Conservation (phyloP, 2,797 vertebrate genomes). For the Arctocebus calabarensis region DNA sequence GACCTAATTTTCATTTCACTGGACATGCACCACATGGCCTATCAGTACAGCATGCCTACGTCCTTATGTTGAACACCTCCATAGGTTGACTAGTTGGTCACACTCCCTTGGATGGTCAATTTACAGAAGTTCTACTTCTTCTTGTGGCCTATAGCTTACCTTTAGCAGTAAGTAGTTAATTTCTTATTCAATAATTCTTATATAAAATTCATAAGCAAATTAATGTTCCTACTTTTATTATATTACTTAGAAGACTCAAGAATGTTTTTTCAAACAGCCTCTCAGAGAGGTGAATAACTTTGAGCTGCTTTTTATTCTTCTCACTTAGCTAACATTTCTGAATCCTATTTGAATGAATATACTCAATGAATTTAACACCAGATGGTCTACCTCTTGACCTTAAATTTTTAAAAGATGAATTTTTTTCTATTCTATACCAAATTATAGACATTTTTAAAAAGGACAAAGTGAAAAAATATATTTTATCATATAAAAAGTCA, state of each 20-base stretch:
- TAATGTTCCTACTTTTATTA: slow-evolving; percentile 41
- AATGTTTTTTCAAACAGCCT: slow-evolving; percentile 11
- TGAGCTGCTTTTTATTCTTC: slow-evolving; percentile 23
- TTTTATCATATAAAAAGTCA: slow-evolving; percentile 44
- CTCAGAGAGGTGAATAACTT: neutral
- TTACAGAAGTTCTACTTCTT: neutral
- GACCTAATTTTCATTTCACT: too few relatives aligned
- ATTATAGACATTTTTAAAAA: neutral
- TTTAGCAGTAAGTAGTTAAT: slow-evolving; percentile 19
- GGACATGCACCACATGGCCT: too few relatives aligned
- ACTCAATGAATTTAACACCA: slow-evolving; percentile 7
- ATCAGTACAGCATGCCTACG: too few relatives aligned
- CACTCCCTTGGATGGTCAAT: too few relatives aligned
- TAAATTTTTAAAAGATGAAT: slow-evolving; percentile 18
- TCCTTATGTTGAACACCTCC: too few relatives aligned
- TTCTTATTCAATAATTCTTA: slow-evolving; percentile 44
- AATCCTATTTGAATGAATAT: neutral
- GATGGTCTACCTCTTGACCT: neutral
- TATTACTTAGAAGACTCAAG: slow-evolving; percentile 7
- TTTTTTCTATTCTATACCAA: slow-evolving; percentile 35
- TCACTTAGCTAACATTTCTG: slow-evolving; percentile 14
- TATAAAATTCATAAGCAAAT: slow-evolving; percentile 56
- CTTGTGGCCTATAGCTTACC: neutral
- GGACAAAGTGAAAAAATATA: slow-evolving; percentile 38
- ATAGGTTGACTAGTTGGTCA: too few relatives aligned